phyloP scores from a whole-genome alignment of 2,888 invertebrate species.

The Xestia rhomboidea region DNA sequence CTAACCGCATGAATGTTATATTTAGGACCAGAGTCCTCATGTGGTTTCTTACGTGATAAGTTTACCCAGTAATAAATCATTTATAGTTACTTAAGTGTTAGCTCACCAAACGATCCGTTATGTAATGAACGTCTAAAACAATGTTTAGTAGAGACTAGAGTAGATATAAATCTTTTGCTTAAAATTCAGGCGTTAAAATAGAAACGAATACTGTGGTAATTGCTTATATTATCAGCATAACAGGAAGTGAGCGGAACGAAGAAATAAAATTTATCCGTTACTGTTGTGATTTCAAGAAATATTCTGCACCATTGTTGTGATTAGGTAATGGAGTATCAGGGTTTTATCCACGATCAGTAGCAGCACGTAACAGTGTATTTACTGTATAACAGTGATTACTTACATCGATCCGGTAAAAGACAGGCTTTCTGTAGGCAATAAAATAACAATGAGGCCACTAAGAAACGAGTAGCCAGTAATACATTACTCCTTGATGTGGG shows the following conservation, averaged over 20 bases:
- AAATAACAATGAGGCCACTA: slow-evolving; percentile 59
- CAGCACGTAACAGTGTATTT: slow-evolving; percentile 36
- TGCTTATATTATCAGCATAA: slow-evolving; percentile 38
- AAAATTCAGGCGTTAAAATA: slow-evolving; percentile 43
- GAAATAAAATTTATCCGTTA: slow-evolving; percentile 37
- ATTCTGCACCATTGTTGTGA: slow-evolving; percentile 32
- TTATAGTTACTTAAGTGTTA: slow-evolving; percentile 18
- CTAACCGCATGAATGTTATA: slow-evolving; percentile 46
- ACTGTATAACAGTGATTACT: slow-evolving; percentile 52
- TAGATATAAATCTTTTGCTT: slow-evolving; percentile 45
- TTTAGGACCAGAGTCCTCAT: slow-evolving; percentile 15
- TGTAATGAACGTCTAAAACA: slow-evolving; percentile 31
- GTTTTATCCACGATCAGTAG: slow-evolving; percentile 39
- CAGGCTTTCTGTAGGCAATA: slow-evolving; percentile 57
- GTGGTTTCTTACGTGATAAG: slow-evolving; percentile 33
- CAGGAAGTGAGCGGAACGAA: slow-evolving; percentile 39
- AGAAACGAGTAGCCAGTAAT: slow-evolving; percentile 51
- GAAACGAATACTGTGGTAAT: slow-evolving; percentile 47
- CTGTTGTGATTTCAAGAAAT: slow-evolving; percentile 36
- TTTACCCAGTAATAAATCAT: slow-evolving; percentile 32
- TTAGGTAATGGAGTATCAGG: slow-evolving; percentile 51
- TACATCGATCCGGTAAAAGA: slow-evolving; percentile 54
- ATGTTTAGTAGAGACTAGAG: slow-evolving; percentile 25
- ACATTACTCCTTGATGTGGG: slow-evolving; percentile 50
- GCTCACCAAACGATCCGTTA: slow-evolving; percentile 26